Evolutionary conservation across 1,140 invertebrate species (phyloP).

Genomic region (Dreissena rostriformis): DNA sequence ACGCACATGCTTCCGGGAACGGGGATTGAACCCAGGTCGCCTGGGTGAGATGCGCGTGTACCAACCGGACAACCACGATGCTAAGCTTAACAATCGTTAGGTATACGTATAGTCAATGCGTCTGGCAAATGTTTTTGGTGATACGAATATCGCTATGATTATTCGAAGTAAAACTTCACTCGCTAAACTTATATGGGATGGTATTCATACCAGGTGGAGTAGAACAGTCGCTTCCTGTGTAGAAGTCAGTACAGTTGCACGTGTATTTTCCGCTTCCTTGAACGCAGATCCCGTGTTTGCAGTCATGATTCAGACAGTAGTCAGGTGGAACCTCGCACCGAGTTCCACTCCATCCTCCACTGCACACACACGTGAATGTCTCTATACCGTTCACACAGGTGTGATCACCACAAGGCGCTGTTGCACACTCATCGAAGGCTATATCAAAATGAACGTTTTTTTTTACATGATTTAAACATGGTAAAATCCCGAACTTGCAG

Average conservation of each 20-base stretch:
- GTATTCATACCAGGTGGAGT: conserved; percentile 25
- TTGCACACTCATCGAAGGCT: conserved; percentile 28
- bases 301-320: conserved; percentile 28
- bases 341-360: conserved; percentile 14
- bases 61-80: no score
- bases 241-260: conserved; percentile 12
- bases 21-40: no score
- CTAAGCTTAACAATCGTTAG: no score
- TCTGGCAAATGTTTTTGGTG: no score
- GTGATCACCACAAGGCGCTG: conserved; percentile 24
- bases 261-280: conserved; percentile 21
- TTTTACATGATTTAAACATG: no score
- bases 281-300: conserved; percentile 40
- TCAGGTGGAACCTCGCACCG: conserved; percentile 28
- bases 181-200: no score
- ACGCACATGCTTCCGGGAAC: no score
- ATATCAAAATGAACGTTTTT: not conserved
- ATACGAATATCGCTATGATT: no score
- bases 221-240: conserved; percentile 21
- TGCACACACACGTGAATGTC: conserved; percentile 29
- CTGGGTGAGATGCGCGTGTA: no score
- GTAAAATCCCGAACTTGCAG: no score
- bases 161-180: no score
- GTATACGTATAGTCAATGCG: no score
- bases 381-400: conserved; percentile 11